These are phyloP conservation scores for Neuroterus valhalla DNA, from an alignment of 1,140 invertebrate genomes.

Conservation along the genomic window DNA sequence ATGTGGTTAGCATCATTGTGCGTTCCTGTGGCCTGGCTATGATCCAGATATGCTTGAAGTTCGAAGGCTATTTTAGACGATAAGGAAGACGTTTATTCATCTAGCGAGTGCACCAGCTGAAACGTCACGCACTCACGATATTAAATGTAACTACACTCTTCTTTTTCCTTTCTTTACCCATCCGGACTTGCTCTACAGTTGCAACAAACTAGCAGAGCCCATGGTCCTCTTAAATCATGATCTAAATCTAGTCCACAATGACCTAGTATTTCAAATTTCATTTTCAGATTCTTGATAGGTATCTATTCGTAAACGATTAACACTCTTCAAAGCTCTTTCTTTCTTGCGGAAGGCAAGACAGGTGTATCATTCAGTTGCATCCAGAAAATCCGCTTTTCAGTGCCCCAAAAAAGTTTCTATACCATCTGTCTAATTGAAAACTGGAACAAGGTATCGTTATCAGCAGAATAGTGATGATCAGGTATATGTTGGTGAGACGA, in stretches of 20 bases:
- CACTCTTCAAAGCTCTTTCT: too few relatives aligned
- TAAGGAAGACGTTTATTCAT: conserved; percentile 75
- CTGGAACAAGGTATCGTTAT: not conserved
- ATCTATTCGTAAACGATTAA: not conserved
- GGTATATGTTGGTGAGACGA: conserved; percentile 41
- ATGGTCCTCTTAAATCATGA: conserved; percentile 13
- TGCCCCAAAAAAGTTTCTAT: too few relatives aligned
- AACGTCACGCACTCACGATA: conserved; percentile 66
- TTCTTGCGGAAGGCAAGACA: too few relatives aligned
- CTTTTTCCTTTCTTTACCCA: conserved; percentile 52
- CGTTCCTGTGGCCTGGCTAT: conserved; percentile 67
- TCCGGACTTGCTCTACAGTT: conserved; percentile 33
- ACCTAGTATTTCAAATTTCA: not conserved
- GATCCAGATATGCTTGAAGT: conserved; percentile 72
- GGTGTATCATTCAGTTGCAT: too few relatives aligned
- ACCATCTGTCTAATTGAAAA: not conserved
- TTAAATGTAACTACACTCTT: conserved; percentile 59
- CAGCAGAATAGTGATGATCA: not conserved
- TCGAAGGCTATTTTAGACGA: conserved; percentile 74
- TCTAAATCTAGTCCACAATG: too few relatives aligned
- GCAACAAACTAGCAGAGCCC: not conserved
- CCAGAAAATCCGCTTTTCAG: too few relatives aligned
- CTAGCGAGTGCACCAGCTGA: conserved; percentile 67
- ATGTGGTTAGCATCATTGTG: conserved; percentile 67
- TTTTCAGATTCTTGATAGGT: not conserved